Evolutionary conservation across 2,113 vertebrate genomes (phyloP).

Genomic region (Coptodon rendalli): DNA sequence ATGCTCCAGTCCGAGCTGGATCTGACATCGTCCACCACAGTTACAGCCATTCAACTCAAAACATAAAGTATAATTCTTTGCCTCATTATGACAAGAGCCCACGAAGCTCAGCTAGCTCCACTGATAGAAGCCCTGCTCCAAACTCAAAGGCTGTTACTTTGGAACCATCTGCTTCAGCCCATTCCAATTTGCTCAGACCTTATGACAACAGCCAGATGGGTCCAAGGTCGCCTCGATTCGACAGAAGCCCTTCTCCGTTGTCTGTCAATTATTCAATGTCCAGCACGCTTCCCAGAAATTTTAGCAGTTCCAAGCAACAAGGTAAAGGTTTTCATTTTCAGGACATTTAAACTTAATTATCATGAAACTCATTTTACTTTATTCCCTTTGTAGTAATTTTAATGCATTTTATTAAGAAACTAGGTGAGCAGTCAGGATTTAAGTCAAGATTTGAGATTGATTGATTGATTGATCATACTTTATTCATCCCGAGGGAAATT

Average conservation of each 20-base stretch:
- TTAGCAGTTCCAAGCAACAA: conserved; percentile 4
- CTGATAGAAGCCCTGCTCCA: conserved; percentile 5
- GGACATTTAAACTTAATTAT: background rate
- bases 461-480: too few relatives aligned
- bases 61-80: background rate
- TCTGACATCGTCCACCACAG: conserved; percentile 22
- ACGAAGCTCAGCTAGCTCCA: background rate
- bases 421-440: background rate
- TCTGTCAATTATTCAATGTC: background rate
- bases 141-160: background rate
- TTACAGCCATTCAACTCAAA: conserved; percentile 33
- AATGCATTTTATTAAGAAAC: background rate
- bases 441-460: too few relatives aligned
- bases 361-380: background rate
- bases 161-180: background rate
- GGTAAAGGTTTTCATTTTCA: conserved; percentile 38
- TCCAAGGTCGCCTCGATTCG: conserved; percentile 48
- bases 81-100: conserved; percentile 18
- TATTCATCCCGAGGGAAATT: too few relatives aligned
- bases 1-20: background rate
- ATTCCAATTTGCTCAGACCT: background rate
- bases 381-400: background rate
- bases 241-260: conserved; percentile 50
- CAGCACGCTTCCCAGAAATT: conserved; percentile 59
- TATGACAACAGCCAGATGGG: conserved; percentile 30